Evolutionary conservation across 2,888 invertebrate species (phyloP).

Genomic region (Lithophane socia): DNA sequence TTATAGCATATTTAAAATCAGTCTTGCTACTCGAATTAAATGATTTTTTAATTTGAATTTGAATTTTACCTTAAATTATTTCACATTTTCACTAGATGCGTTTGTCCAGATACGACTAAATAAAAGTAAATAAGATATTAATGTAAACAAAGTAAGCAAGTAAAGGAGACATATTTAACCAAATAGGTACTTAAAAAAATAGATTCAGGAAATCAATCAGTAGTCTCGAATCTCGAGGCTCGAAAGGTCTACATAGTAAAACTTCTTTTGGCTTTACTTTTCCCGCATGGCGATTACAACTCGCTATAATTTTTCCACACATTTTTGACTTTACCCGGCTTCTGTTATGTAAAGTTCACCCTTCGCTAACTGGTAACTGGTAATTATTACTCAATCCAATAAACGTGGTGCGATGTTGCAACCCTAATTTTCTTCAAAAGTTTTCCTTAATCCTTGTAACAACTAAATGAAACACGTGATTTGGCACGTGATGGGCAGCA

Average conservation of each 20-base stretch:
- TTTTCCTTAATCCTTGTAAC: conserved; percentile 22
- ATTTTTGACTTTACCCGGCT: conserved; percentile 3
- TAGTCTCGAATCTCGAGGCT: neutral
- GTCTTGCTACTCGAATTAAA: no score
- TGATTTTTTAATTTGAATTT: no score
- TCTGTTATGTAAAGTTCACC: conserved; percentile 26
- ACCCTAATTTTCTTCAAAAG: conserved; percentile 6
- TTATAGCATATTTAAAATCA: no score
- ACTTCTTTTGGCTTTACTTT: neutral
- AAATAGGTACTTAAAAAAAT: neutral
- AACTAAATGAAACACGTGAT: conserved; percentile 28
- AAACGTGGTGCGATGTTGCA: conserved; percentile 8
- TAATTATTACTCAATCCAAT: conserved; percentile 9
- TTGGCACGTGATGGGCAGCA: conserved; percentile 12
- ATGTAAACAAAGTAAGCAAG: neutral
- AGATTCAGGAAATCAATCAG: conserved; percentile 1
- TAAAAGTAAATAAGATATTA: neutral
- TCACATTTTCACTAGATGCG: no score
- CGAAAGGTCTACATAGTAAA: neutral
- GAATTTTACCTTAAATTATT: neutral
- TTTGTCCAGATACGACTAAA: neutral
- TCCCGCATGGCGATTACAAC: neutral
- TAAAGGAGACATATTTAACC: neutral
- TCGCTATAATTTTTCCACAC: neutral
- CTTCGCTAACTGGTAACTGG: conserved; percentile 6